A percentile compares a stretch with the other conserved stretches of the same genome.
Conservation (phyloP, 2,888 invertebrate species). For the Orthonychiurus folsomi region DNA sequence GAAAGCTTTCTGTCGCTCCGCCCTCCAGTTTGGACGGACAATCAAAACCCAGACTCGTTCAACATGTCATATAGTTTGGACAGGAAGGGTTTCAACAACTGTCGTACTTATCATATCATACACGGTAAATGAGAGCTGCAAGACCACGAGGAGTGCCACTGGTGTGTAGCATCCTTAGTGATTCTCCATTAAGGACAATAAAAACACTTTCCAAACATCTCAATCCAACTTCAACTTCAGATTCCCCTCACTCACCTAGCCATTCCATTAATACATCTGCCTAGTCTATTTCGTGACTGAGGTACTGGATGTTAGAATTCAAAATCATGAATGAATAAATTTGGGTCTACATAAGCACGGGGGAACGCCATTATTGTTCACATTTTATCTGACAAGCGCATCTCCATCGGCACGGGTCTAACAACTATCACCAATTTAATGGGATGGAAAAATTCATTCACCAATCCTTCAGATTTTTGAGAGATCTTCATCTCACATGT, state of each 20-base stretch:
- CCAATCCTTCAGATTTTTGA: background rate
- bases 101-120: no score
- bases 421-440: background rate
- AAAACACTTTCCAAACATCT: background rate
- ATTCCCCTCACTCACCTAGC: background rate
- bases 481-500: background rate
- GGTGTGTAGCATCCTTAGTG: no score
- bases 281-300: no score
- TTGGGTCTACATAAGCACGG: no score
- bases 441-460: conserved; percentile 1
- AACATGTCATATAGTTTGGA: no score
- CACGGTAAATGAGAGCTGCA: no score
- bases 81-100: no score
- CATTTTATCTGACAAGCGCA: background rate
- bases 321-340: background rate
- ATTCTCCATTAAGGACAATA: background rate
- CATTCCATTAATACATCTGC: background rate
- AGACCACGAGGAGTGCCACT: no score
- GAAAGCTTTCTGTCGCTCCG: no score
- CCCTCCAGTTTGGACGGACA: no score
- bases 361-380: no score
- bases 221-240: background rate
- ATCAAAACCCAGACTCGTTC: no score
- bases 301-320: background rate
- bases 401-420: background rate